These are phyloP conservation scores for Aphelenchoides besseyi DNA, from an alignment of 1,140 invertebrate genomes.

Conservation along the genomic window DNA sequence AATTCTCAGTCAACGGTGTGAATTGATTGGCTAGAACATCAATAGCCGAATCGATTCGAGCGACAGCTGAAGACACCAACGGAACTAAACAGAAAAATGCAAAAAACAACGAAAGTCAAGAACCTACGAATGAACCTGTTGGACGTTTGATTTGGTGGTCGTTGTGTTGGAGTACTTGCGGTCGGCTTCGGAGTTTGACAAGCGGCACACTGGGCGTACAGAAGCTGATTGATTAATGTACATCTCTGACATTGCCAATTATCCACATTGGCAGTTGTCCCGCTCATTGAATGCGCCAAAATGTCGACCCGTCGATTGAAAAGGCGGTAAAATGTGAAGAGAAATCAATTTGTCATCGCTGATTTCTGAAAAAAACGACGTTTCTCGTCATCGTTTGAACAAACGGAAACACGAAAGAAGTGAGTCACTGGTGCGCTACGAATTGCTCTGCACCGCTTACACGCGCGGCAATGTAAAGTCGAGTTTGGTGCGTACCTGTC, in stretches of 20 bases:
- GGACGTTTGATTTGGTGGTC: background rate
- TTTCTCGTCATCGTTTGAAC: too few relatives aligned
- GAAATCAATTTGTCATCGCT: too few relatives aligned
- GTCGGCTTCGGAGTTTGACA: slow-evolving; percentile 23
- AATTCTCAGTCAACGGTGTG: background rate
- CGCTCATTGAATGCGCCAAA: too few relatives aligned
- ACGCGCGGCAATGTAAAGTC: too few relatives aligned
- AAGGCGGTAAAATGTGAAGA: too few relatives aligned
- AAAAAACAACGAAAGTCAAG: slow-evolving; percentile 14
- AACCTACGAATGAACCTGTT: slow-evolving; percentile 28
- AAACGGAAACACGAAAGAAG: too few relatives aligned
- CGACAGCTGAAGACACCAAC: slow-evolving; percentile 7
- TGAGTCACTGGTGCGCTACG: too few relatives aligned
- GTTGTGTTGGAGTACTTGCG: background rate
- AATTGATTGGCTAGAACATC: slow-evolving; percentile 25
- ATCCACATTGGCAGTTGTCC: too few relatives aligned
- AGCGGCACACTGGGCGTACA: slow-evolving; percentile 5
- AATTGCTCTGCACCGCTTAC: too few relatives aligned
- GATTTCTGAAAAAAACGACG: too few relatives aligned
- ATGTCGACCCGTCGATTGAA: too few relatives aligned
- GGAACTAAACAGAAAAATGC: background rate
- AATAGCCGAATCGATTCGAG: slow-evolving; percentile 29
- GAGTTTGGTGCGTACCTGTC: too few relatives aligned
- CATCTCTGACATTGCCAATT: slow-evolving; percentile 27
- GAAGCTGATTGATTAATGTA: slow-evolving; percentile 31